Conservation (phyloP, 2,888 invertebrate genomes). For the Idaea dimidiata region DNA sequence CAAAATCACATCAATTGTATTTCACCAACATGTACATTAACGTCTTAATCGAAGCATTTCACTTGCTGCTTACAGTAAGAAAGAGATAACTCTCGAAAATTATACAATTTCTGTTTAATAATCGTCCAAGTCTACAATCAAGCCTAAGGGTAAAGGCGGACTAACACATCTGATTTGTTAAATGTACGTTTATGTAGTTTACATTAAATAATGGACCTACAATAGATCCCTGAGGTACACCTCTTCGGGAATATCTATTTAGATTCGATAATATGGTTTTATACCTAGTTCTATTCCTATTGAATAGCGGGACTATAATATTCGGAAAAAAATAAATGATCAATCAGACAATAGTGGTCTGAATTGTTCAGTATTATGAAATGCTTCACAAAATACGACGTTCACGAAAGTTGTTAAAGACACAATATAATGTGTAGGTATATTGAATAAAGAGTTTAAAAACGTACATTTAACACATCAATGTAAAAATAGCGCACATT, state of each 20-base stretch:
- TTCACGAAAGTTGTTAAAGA: slow-evolving; percentile 5
- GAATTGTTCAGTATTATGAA: slow-evolving; percentile 12
- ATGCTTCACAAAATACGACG: slow-evolving; percentile 18
- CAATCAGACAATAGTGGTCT: no score
- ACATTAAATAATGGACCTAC: slow-evolving; percentile 23
- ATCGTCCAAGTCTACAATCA: slow-evolving; percentile 61
- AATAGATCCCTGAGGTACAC: slow-evolving; percentile 16
- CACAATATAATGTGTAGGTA: slow-evolving; percentile 7
- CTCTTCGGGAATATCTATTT: neutral
- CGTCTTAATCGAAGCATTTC: slow-evolving; percentile 77
- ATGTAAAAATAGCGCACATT: slow-evolving; percentile 58
- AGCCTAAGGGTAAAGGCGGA: slow-evolving; percentile 77
- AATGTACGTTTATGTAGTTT: slow-evolving; percentile 40
- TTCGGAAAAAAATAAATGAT: no score
- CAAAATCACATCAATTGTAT: slow-evolving; percentile 81
- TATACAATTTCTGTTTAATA: slow-evolving; percentile 51
- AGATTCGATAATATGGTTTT: no score
- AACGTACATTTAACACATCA: slow-evolving; percentile 61
- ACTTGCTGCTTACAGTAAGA: slow-evolving; percentile 72
- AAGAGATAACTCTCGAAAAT: slow-evolving; percentile 67
- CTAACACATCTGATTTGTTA: slow-evolving; percentile 58
- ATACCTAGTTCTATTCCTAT: no score
- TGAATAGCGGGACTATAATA: slow-evolving; percentile 1
- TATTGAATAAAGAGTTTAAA: slow-evolving; percentile 23
- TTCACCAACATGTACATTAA: slow-evolving; percentile 80